Evolutionary conservation across 2,888 invertebrate species (phyloP), one percentile per base, ranked within the genome.

Genomic region (Brachyopa scutellaris): DNA sequence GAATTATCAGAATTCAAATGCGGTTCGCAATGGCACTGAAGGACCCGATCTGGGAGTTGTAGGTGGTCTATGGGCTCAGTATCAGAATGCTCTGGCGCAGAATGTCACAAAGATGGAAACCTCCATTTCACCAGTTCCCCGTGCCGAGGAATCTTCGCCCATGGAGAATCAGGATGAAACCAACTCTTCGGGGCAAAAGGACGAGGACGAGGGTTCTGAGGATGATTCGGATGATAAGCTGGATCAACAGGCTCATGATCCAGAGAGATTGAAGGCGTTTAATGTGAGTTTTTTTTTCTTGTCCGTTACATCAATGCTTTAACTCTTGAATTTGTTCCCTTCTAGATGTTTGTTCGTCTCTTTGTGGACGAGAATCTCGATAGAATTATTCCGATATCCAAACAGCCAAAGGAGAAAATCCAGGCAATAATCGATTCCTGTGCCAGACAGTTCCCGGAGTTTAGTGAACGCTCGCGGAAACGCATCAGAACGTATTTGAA

Each of bases 381-480:
- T 90, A 94, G 98, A 88, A 97, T 97, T 92, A 97, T 98, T 72
- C 98, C 98, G 72, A 98, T 98, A 88, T 98, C 98, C 61, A 97
- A 98, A 89, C 98, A 98, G 91, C 98, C 98, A 6, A 98, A 98
- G 90, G 98, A 98, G 90, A 98, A 98, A 92, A 97, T 98, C 85
- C 98, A 98, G 89, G 98, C 98, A 15, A 98, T 98, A 89, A 97
- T 98, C 84, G 98, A 98, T 90, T 98, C 98, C 15, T 98, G 98
- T 91, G 97, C 97, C 83, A 93, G 98, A 86, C 98, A 98, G 92
- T 98, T 98, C 89, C 98, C 98, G 76, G 98, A 98, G 91, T 98
- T 98, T 88, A 97, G 97, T 74, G 97, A 98, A 89, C 93, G 98
- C 74, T 97, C 98, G 76, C 93, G 98, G 85, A 98, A 98, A 91